These are phyloP conservation scores for Pollenia griseotomentosa DNA, from an alignment of 2,888 invertebrate genomes.

Conservation along the genomic window DNA sequence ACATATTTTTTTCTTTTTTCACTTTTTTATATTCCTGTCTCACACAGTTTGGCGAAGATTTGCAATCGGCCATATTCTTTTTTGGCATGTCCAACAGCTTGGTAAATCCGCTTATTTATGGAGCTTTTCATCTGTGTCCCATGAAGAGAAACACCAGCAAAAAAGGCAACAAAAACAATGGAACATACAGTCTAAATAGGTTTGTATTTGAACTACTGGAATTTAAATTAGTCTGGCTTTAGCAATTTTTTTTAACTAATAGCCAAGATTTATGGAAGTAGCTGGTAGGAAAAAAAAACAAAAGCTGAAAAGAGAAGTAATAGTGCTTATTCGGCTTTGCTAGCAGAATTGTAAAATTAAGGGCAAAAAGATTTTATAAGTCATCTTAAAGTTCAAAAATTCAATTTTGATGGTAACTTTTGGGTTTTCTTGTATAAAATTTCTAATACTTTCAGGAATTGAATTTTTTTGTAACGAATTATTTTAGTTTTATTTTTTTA, in stretches of 20 bases:
- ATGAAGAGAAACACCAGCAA: slow-evolving; percentile 83
- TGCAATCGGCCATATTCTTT: slow-evolving; percentile 91
- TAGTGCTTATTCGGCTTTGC: too few relatives aligned
- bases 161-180: slow-evolving; percentile 80
- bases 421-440: too few relatives aligned
- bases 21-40: neutral
- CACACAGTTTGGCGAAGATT: slow-evolving; percentile 88
- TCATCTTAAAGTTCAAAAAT: too few relatives aligned
- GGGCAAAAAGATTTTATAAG: too few relatives aligned
- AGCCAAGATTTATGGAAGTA: too few relatives aligned
- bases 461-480: too few relatives aligned
- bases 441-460: too few relatives aligned
- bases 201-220: slow-evolving; percentile 67
- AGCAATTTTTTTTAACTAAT: neutral
- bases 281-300: too few relatives aligned
- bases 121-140: slow-evolving; percentile 93
- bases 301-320: too few relatives aligned
- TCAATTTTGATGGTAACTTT: too few relatives aligned
- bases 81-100: slow-evolving; percentile 94
- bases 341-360: too few relatives aligned
- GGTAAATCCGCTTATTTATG: slow-evolving; percentile 94
- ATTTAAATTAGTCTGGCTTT: slow-evolving; percentile 17
- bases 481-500: too few relatives aligned
- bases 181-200: slow-evolving; percentile 82
- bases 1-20: neutral